Evolutionary conservation across 2,888 invertebrate genomes (phyloP), one percentile per base, ranked within the genome.

Genomic region (Electrophaes corylata): DNA sequence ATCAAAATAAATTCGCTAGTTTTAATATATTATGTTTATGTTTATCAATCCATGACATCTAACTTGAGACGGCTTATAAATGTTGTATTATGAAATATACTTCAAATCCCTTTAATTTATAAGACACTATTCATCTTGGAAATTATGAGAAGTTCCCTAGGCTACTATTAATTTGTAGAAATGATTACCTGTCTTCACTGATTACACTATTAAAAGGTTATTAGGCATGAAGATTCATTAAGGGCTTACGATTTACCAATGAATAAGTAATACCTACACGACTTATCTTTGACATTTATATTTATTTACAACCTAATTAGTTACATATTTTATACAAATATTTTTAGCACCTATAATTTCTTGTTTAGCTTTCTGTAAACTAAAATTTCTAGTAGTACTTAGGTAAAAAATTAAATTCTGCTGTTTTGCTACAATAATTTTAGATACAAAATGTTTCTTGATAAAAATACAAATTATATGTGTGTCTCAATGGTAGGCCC

Each of bases 161-260:
- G 50, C 26, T 18, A 23, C 31, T 31, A 41, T 19, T 19, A 51
- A 43, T 51, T 43, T 51, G 18, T 43, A 37, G 8, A 37, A 40
- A 51, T 33, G 35, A 45, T 31, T 33, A 35, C 33, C 35, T 47
- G 46, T 47, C 46, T 35, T 20, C 46, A 14, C 20, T 47, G 35
- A 47, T 47, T 33, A 33, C 33, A 33, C 19, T 19, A 31, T 46
- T 46, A 44, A 44, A 44, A 29, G 44, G 44, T 44, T 43, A 41
- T 41, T 41, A 43, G 10, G 43, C 14, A 43, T 43, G 26, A 1
- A 43, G 43, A 43, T 43, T 43, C 12, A 20, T 26, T 14, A 26
- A 26, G 26, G 16, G 31, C 18, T 31, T 31, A 46, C 19, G 16
- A 41, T 18, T 41, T 20, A 41, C 23, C 20, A 41, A 41, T 46